Percentiles rank a stretch among this genome's conserved stretches.
These are phyloP conservation scores for Meandrina meandrites DNA, from an alignment of 92 coral and sea anemone species.

Conservation along the genomic window DNA sequence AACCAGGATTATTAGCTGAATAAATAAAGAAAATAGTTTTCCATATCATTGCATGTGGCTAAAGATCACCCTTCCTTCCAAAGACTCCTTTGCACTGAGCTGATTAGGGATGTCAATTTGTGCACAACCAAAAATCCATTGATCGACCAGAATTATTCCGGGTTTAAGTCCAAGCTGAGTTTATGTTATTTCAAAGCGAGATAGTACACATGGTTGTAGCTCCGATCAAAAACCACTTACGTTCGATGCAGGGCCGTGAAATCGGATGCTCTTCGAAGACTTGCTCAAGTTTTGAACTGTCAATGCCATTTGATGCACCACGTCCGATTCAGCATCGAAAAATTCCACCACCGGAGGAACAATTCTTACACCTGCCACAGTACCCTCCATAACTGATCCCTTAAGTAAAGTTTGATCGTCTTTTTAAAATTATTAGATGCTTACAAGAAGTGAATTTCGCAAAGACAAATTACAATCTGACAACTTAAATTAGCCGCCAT, in stretches of 20 bases:
- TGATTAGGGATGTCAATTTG: too few species aligned
- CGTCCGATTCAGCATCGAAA: conserved; percentile 94
- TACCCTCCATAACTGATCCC: conserved; percentile 79
- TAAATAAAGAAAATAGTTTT: neutral
- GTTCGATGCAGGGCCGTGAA: conserved; percentile 94
- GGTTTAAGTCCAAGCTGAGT: too few species aligned
- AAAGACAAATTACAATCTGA: neutral
- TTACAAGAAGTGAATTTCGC: conserved; percentile 4
- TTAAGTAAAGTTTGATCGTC: neutral
- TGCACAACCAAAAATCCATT: too few species aligned
- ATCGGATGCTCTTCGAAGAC: conserved; percentile 85
- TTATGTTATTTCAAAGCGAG: neutral
- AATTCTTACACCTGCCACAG: conserved; percentile 96
- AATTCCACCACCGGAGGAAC: conserved; percentile 98
- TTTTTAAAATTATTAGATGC: conserved; percentile 1
- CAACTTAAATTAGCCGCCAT: conserved; percentile 73
- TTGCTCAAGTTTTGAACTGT: conserved; percentile 96
- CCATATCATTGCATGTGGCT: neutral
- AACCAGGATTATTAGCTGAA: neutral
- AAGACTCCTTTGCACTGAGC: neutral
- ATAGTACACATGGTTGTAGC: neutral
- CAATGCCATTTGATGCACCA: conserved; percentile 93
- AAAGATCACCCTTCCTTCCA: neutral
- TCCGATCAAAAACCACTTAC: conserved; percentile 52
- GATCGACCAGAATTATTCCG: too few species aligned